Conservation (phyloP, 2,888 invertebrate species). For the Erannis defoliaria region DNA sequence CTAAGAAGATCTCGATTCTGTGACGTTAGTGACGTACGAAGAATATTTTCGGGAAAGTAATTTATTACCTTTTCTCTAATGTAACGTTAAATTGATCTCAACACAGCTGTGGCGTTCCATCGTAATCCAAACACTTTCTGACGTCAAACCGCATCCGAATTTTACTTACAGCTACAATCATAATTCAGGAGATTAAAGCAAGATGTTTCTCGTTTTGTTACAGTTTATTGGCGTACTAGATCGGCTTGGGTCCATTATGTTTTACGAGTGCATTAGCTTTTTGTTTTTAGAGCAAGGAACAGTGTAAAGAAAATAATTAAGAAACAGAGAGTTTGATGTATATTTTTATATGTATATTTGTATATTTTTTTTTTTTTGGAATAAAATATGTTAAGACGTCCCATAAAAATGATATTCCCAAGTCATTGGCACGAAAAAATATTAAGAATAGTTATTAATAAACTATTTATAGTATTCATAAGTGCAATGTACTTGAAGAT, state of each 20-base stretch:
- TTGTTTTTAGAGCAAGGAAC: background rate
- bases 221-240: constrained; percentile 18
- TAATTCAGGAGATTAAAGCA: constrained; percentile 28
- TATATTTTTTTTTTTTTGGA: too few relatives aligned
- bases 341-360: too few relatives aligned
- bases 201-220: constrained; percentile 16
- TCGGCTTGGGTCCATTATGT: background rate
- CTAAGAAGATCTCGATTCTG: background rate
- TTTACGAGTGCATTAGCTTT: constrained; percentile 9
- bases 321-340: too few relatives aligned
- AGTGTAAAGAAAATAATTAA: background rate
- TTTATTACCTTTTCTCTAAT: constrained; percentile 10
- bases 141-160: constrained; percentile 30
- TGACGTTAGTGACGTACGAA: constrained; percentile 1
- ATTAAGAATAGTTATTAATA: too few relatives aligned
- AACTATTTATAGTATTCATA: too few relatives aligned
- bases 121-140: constrained; percentile 25
- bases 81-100: constrained; percentile 14
- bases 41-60: constrained; percentile 10
- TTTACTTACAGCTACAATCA: constrained; percentile 14
- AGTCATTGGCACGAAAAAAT: too few relatives aligned
- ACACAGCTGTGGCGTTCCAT: constrained; percentile 32
- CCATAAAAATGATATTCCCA: too few relatives aligned
- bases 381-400: too few relatives aligned
- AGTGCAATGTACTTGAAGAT: background rate